A percentile compares a stretch with the other conserved stretches of the same genome.
Conservation (phyloP, 2,113 vertebrate genomes). For the Tiliqua scincoides region DNA sequence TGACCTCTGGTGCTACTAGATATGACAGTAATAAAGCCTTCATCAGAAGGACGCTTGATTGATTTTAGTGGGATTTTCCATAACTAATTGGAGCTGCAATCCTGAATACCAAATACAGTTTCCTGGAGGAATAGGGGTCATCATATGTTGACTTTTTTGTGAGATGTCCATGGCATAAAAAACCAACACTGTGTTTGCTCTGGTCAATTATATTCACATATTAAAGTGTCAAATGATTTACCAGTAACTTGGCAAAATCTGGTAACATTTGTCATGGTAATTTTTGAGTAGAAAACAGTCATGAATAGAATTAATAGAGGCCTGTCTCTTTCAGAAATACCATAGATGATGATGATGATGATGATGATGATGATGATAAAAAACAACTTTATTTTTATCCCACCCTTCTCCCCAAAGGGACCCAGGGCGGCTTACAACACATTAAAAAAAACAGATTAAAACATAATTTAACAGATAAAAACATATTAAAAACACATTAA, state of each 20-base stretch:
- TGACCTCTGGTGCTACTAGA: not conserved
- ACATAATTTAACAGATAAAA: too few relatives aligned
- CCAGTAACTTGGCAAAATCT: not conserved
- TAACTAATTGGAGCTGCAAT: not conserved
- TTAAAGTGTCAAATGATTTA: not conserved
- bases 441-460: too few relatives aligned
- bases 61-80: not conserved
- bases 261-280: not conserved
- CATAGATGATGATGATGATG: too few relatives aligned
- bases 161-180: not conserved
- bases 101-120: not conserved
- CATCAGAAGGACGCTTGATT: not conserved
- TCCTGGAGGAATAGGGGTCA: not conserved
- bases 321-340: not conserved
- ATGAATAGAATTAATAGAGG: not conserved
- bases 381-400: too few relatives aligned
- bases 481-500: too few relatives aligned
- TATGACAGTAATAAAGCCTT: not conserved
- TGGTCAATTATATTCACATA: not conserved
- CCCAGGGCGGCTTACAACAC: too few relatives aligned
- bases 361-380: too few relatives aligned
- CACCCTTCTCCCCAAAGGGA: too few relatives aligned
- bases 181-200: too few relatives aligned
- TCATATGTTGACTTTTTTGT: not conserved
- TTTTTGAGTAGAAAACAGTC: not conserved